Evolutionary conservation across 2,797 vertebrate species (phyloP), one percentile per base, ranked within the genome.

Genomic region (Microctenopoma stevenorrisi): DNA sequence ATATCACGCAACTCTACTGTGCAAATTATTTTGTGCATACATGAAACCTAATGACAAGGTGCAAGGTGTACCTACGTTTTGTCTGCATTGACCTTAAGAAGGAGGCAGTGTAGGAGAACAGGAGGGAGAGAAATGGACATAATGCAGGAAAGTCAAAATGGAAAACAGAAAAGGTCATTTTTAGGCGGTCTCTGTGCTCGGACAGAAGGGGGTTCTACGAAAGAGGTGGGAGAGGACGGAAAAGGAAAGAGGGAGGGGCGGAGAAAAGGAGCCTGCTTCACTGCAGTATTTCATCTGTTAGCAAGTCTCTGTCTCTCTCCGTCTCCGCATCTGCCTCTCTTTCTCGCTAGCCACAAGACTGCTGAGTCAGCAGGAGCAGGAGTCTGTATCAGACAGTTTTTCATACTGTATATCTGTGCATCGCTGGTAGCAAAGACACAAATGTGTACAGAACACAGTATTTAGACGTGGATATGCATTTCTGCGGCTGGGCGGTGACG

Each of bases 271-370:
- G 72, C 62, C 72, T 73, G 84, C 80, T 75, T 75, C 79, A 88
- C 89, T 93, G 89, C 90, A 90, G 87, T 83, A 92, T 88, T 91
- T 91, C 81, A 88, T 90, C 80, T 85, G 77, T 84, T 85, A 78
- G 84, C 84, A 64, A 59, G 65, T 83, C 82, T 72, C 28, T 66
- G 22, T 76, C 64, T 73, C 57, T 62, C 74, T 26, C n/a, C 7
- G 14, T 78, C 44, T 74, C 82, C 76, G 87, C 78, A 83, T 86
- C 86, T 85, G 74, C 67, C 72, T 84, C 66, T 50, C 58, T 77
- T 71, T 79, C 72, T 78, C 46, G 55, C 65, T 33, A 74, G 52
- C 72, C 55, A 43, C 49, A 64, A 58, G 62, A 86, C 65, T 87
- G 86, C 86, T 88, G 89, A 90, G 78, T 91, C 90, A 91, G 88